Percentiles rank a stretch among this genome's conserved stretches.
phyloP scores from a whole-genome alignment of 2,113 vertebrate species.

The Callipepla californica region DNA sequence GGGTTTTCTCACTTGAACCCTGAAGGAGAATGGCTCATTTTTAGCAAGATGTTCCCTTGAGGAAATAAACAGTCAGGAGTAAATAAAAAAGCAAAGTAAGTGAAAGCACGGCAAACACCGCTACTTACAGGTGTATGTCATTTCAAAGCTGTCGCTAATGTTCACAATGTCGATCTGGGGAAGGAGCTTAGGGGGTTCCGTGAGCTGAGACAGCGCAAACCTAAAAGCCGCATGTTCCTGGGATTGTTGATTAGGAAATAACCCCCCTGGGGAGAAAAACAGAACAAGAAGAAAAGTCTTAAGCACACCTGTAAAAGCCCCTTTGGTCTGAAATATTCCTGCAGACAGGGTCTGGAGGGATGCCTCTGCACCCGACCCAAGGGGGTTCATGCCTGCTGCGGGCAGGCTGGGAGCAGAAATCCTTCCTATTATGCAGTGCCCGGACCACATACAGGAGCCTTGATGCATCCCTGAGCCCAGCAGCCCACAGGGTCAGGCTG shows the following conservation, averaged over 20 bases:
- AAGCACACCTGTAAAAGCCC: not conserved
- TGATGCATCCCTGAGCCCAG: not conserved
- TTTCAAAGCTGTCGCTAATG: conserved; percentile 97
- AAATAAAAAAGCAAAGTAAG: not conserved
- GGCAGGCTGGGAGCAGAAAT: not conserved
- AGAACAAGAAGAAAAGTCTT: conserved; percentile 13
- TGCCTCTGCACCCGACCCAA: accelerated
- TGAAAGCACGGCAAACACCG: not conserved
- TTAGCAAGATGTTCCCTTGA: not conserved
- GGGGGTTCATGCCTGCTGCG: accelerated
- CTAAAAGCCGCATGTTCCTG: conserved; percentile 99
- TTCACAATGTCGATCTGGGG: conserved; percentile 99
- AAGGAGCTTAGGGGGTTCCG: conserved; percentile 97
- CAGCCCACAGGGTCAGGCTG: accelerated
- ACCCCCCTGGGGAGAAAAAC: conserved; percentile 85
- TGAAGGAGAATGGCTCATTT: not conserved
- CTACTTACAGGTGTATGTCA: conserved; percentile 99
- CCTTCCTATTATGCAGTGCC: not conserved
- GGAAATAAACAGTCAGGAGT: not conserved
- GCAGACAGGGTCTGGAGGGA: not conserved
- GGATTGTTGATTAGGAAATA: conserved; percentile 94
- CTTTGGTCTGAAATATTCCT: not conserved
- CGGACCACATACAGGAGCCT: not conserved
- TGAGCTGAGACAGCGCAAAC: conserved; percentile 95
- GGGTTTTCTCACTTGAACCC: not conserved